Evolutionary conservation across 2,113 vertebrate genomes (phyloP), one percentile per base, ranked within the genome.

Genomic region (Nibea coibor): DNA sequence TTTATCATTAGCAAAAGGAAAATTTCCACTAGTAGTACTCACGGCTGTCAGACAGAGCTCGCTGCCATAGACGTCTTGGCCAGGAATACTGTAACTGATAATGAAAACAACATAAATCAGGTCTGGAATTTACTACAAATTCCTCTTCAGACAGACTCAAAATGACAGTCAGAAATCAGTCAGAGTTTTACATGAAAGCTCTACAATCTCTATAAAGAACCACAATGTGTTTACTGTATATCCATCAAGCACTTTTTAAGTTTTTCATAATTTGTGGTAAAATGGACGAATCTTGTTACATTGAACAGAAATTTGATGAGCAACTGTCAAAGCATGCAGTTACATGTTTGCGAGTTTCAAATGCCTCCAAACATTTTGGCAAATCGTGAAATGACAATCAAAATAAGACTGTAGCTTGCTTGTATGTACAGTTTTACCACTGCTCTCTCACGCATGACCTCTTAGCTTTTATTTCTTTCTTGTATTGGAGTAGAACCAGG

Each of bases 121-220:
- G 15, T 68, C 28, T 22, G 43, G 72, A 80, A 80, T 68, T 63
- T 57, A 80, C 62, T 43, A 70, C 45, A 65, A 59, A 64, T 72
- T 42, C 17, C 7, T 69, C 10, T 17, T 57, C 17, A 56, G 20
- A 77, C 35, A 43, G 3, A 22, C 19, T 47, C 9, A 20, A 54
- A 51, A 63, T 35, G 31, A 26, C 24, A 26, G 24, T 26, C 24
- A 26, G 24, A 26, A 26, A 26, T 26, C 50, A 35, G 17, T 14
- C 14, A 57, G 47, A 56, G 28, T 42, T 31, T 56, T 53, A 8
- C 22, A 31, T 45, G 35, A 71, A 57, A 15, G 54, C 20, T 31
- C 9, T 39, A 39, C 35, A 39, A 39, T 9, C 35, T 39, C 35
- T 39, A 39, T 39, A 39, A 39, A 39, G 6, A 43, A 16, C 22